Conservation (phyloP, 2,797 vertebrate species). For the Taeniopygia guttata region DNA sequence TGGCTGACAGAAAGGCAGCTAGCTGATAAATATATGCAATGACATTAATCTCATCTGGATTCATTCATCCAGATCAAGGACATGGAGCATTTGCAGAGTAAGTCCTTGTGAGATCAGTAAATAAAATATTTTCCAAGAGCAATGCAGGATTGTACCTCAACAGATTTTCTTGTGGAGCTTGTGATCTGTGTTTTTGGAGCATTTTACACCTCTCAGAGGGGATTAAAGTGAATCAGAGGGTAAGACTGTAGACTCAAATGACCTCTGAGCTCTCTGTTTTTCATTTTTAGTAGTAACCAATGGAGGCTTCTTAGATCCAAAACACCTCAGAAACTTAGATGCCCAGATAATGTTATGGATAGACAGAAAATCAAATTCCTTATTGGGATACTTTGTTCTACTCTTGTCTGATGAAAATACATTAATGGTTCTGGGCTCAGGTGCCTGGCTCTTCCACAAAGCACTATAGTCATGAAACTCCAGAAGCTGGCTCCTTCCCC, state of each 20-base stretch:
- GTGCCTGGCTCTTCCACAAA: not conserved
- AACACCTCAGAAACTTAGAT: not conserved
- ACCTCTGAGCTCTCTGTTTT: not conserved
- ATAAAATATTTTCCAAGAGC: not conserved
- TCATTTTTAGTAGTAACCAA: not conserved
- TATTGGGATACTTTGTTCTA: not conserved
- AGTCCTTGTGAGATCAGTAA: not conserved
- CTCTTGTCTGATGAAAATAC: not conserved
- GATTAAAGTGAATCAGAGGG: not conserved
- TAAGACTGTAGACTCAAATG: not conserved
- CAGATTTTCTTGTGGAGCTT: not conserved
- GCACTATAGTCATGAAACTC: not conserved
- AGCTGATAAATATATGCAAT: not conserved
- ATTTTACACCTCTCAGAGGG: not conserved
- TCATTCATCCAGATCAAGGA: not conserved
- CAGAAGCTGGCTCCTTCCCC: not conserved
- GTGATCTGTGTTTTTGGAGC: not conserved
- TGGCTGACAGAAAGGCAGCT: not conserved
- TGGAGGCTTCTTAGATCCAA: not conserved
- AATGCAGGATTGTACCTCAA: not conserved
- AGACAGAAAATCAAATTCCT: not conserved
- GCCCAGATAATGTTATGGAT: not conserved
- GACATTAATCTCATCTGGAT: not conserved
- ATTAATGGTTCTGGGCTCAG: not conserved
- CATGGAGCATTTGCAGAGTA: not conserved